Conservation (phyloP, 2,113 vertebrate species). For the Hylia prasina region DNA sequence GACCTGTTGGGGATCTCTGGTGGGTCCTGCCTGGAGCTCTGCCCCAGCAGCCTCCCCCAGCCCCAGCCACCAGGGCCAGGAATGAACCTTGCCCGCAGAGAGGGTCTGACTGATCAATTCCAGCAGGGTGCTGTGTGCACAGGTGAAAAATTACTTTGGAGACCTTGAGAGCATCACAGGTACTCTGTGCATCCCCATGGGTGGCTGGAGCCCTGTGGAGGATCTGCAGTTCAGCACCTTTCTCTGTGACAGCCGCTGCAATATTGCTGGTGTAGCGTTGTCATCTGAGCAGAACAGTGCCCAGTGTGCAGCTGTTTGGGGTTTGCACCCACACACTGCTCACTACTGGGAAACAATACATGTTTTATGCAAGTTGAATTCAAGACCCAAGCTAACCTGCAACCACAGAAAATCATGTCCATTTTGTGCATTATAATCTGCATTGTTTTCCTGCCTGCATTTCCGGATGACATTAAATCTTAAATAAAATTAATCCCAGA, state of each 20-base stretch:
- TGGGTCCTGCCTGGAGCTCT: not conserved
- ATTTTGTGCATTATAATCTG: not conserved
- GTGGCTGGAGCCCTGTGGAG: not conserved
- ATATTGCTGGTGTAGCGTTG: not conserved
- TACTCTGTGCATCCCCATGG: not conserved
- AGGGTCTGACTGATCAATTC: not conserved
- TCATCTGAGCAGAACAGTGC: not conserved
- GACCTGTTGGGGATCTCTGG: not conserved
- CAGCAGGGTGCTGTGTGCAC: not conserved
- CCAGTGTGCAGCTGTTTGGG: not conserved
- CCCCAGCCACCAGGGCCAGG: not conserved
- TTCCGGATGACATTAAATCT: not conserved
- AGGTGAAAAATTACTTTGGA: slow-evolving; percentile 6
- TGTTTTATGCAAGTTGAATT: not conserved
- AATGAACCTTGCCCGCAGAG: not conserved
- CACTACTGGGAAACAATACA: fast-evolving
- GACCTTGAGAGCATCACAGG: not conserved
- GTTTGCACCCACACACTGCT: not conserved
- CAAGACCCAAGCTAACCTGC: not conserved
- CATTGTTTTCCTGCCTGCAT: not conserved
- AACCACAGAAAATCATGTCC: not conserved
- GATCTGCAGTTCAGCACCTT: not conserved
- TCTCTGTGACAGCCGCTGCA: not conserved
- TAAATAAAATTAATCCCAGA: not conserved
- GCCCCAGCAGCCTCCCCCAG: not conserved